These are phyloP conservation scores for Larimichthys polyactis DNA, from an alignment of 2,113 vertebrate species.

Conservation along the genomic window DNA sequence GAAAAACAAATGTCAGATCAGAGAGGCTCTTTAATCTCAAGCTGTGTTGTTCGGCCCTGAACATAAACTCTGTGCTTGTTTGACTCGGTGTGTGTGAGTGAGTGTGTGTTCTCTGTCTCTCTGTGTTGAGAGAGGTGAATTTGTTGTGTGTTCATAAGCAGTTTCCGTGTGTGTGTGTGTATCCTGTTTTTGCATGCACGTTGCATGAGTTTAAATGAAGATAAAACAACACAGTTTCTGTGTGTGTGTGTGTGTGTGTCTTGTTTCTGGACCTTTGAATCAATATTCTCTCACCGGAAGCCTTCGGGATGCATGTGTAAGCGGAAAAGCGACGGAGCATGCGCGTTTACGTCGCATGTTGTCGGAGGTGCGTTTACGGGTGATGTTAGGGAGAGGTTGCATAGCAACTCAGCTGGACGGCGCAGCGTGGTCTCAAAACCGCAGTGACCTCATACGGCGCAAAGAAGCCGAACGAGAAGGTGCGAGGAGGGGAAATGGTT, in stretches of 20 bases:
- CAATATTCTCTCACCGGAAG: not conserved
- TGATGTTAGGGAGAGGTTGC: constrained; percentile 20
- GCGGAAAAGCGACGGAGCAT: too few relatives aligned
- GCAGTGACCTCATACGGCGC: constrained; percentile 23
- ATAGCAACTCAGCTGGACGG: constrained; percentile 26
- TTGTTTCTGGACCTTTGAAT: not conserved
- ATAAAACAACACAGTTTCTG: not conserved
- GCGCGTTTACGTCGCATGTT: not conserved
- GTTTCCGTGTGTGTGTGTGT: constrained; percentile 22
- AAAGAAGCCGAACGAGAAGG: not conserved
- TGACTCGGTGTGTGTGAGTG: constrained; percentile 23
- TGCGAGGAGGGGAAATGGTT: not conserved
- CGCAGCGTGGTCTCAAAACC: constrained; percentile 18
- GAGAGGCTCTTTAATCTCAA: constrained; percentile 81
- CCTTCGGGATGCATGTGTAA: not conserved
- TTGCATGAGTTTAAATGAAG: not conserved
- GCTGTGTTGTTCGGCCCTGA: constrained; percentile 78
- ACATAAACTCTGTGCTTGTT: constrained; percentile 65
- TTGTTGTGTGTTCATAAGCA: constrained; percentile 47
- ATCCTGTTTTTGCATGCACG: not conserved
- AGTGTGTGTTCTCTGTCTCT: constrained; percentile 19
- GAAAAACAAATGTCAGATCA: constrained; percentile 84
- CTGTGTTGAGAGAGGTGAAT: constrained; percentile 41
- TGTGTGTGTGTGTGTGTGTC: too few relatives aligned
- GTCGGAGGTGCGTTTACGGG: not conserved